These are phyloP conservation scores for Artemia franciscana DNA, from an alignment of 1,140 invertebrate genomes.

Conservation along the genomic window DNA sequence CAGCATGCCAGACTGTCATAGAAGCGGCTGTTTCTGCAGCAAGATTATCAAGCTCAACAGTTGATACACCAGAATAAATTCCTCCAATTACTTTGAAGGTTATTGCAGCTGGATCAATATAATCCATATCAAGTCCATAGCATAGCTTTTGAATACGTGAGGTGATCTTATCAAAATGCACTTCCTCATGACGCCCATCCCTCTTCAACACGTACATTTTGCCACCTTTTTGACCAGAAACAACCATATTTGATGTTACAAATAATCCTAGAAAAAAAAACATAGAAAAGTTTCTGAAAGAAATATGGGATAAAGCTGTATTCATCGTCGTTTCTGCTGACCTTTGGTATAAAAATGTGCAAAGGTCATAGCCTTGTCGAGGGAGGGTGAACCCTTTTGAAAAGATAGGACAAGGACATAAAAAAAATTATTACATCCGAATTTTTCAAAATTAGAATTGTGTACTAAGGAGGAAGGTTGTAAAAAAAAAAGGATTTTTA, in stretches of 20 bases:
- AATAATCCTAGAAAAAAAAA: background rate
- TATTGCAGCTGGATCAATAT: constrained; percentile 73
- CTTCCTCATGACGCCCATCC: constrained; percentile 70
- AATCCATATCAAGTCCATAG: constrained; percentile 85
- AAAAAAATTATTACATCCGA: too few species aligned
- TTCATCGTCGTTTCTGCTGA: too few species aligned
- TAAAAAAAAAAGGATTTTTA: too few species aligned
- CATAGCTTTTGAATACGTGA: constrained; percentile 83
- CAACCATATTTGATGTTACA: background rate
- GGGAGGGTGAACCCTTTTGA: too few species aligned
- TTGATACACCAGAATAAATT: constrained; percentile 84
- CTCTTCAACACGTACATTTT: constrained; percentile 25
- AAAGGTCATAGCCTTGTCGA: too few species aligned
- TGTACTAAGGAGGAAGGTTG: too few species aligned
- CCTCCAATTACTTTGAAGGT: constrained; percentile 76
- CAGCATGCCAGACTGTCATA: constrained; percentile 86
- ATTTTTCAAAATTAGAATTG: too few species aligned
- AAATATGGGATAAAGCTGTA: too few species aligned
- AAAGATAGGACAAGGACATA: too few species aligned
- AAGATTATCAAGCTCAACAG: constrained; percentile 85
- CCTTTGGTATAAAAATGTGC: too few species aligned
- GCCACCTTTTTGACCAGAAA: constrained; percentile 2
- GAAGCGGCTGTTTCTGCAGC: constrained; percentile 89
- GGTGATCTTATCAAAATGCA: constrained; percentile 95
- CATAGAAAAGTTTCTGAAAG: background rate